Percentiles rank a stretch among this genome's conserved stretches.
phyloP scores from a whole-genome alignment of 2,113 vertebrate species.

The Chelonoidis abingdonii region DNA sequence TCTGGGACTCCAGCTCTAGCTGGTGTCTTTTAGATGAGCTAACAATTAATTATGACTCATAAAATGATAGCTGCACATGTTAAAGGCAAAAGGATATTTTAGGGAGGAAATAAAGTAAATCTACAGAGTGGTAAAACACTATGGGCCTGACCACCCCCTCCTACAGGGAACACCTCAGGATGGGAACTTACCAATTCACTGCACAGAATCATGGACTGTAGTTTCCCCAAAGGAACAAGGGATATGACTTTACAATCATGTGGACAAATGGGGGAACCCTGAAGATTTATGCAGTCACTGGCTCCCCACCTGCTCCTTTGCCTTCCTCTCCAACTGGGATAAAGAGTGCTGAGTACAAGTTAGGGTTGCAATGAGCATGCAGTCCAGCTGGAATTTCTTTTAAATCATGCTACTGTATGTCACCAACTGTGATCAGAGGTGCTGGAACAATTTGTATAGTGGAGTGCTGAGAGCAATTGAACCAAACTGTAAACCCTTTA shows the following conservation, averaged over 20 bases:
- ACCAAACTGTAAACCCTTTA: no score
- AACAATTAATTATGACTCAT: not conserved
- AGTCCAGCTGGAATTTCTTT: rapidly evolving
- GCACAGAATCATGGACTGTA: rapidly evolving
- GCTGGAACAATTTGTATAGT: no score
- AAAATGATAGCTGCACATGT: conserved; percentile 12
- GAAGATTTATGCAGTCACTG: rapidly evolving
- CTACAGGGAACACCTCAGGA: not conserved
- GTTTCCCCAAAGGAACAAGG: rapidly evolving
- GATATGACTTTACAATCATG: not conserved
- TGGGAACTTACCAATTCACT: rapidly evolving
- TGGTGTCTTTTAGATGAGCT: not conserved
- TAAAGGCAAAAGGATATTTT: not conserved
- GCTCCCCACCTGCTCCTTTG: not conserved
- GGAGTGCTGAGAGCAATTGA: no score
- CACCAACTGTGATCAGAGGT: not conserved
- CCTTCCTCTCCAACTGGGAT: not conserved
- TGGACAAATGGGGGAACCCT: rapidly evolving
- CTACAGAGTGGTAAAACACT: not conserved
- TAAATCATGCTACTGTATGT: rapidly evolving
- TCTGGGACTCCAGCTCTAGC: not conserved
- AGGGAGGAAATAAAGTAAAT: not conserved
- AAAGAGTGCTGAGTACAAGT: not conserved
- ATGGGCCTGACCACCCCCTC: not conserved
- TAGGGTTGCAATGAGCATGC: not conserved